These are phyloP conservation scores for Premnoplex brunnescens DNA, from an alignment of 2,797 vertebrate species.

Conservation along the genomic window DNA sequence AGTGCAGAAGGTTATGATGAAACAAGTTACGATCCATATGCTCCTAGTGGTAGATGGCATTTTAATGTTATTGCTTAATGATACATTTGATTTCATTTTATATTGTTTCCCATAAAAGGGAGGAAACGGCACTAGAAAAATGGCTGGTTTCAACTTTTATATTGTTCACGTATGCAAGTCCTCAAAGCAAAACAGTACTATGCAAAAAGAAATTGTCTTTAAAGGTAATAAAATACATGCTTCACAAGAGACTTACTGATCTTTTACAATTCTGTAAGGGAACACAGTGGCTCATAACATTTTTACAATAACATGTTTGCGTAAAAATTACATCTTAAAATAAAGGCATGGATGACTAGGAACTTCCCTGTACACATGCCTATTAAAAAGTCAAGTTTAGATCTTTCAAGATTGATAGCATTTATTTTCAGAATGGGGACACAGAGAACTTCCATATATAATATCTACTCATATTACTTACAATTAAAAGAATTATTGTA, in stretches of 20 bases:
- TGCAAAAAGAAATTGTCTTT: conserved; percentile 25
- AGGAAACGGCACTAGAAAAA: conserved; percentile 48
- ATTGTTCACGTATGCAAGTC: conserved; percentile 34
- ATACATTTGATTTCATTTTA: conserved; percentile 65
- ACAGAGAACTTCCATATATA: background rate
- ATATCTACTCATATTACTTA: background rate
- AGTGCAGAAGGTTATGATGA: conserved; percentile 36
- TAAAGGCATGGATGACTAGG: background rate
- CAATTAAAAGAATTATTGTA: background rate
- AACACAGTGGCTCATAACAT: conserved; percentile 35
- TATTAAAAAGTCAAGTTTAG: conserved; percentile 9
- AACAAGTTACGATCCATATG: conserved; percentile 61
- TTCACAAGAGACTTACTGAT: conserved; percentile 33
- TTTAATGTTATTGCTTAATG: conserved; percentile 69
- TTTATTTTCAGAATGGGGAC: background rate
- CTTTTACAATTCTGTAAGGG: conserved; percentile 48
- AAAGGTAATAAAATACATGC: conserved; percentile 46
- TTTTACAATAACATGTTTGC: conserved; percentile 50
- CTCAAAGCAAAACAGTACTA: conserved; percentile 33
- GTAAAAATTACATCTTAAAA: conserved; percentile 34
- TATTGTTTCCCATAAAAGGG: conserved; percentile 43
- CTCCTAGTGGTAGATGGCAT: conserved; percentile 51
- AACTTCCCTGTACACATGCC: background rate
- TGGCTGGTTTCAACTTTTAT: conserved; percentile 42
- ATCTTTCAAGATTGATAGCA: background rate